Percentiles rank a stretch among this genome's conserved stretches.
These are phyloP conservation scores for Neolamprologus kungweensis DNA, from an alignment of 2,113 vertebrate genomes.

Conservation along the genomic window DNA sequence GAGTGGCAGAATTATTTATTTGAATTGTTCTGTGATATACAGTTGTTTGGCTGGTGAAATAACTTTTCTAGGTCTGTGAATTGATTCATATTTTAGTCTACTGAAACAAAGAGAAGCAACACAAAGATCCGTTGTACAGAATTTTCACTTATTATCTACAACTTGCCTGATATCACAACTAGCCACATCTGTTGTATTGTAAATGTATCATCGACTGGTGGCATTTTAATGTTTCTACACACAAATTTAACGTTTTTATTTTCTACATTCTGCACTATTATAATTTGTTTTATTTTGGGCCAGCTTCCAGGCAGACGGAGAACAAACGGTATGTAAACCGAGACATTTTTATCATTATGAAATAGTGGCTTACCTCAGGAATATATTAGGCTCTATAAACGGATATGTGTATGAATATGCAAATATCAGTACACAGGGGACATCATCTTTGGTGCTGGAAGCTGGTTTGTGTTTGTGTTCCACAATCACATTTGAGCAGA, in stretches of 20 bases:
- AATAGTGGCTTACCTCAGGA: neutral
- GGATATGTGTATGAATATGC: neutral
- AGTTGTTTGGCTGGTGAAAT: neutral
- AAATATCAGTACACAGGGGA: neutral
- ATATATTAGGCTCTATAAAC: neutral
- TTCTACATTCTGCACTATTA: neutral
- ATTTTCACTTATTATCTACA: neutral
- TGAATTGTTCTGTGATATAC: neutral
- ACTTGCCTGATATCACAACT: neutral
- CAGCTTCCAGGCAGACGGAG: neutral
- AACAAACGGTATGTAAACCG: neutral
- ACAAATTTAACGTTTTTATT: neutral
- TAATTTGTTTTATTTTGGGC: neutral
- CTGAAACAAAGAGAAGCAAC: neutral
- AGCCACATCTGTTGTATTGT: neutral
- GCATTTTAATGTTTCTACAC: neutral
- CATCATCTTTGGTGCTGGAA: neutral
- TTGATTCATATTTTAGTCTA: neutral
- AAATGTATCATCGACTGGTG: neutral
- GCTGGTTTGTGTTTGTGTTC: neutral
- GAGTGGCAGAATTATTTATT: neutral
- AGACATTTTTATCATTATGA: neutral
- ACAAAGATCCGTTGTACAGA: neutral
- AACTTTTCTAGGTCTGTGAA: fast-evolving
- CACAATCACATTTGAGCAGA: neutral